Evolutionary conservation across 2,888 invertebrate genomes (phyloP), one percentile per base, ranked within the genome.

Genomic region (Lepidocyrtinus sp.): DNA sequence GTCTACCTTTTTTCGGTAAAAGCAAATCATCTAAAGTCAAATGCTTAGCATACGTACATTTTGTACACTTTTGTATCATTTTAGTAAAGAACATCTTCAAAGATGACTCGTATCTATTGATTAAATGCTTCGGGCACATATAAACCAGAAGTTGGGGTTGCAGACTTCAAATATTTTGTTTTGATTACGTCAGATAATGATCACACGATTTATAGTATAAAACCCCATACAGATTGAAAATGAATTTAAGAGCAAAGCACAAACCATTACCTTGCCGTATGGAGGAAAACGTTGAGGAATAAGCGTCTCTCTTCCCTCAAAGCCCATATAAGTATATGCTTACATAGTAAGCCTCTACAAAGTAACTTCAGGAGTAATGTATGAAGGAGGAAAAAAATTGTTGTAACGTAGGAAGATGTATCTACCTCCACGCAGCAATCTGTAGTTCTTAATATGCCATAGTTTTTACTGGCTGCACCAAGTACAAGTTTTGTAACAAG

Each of bases 201-300:
- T 76, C 81, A 72, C 36, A 74, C 67, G 45, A 74, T 67, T 67
- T 36, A 45, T 67, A 15, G 67, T 67, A 45, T 26, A 74, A 76
- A 81, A 72, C n/a, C n/a, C n/a, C n/a, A n/a, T n/a, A n/a, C 12
- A 36, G 5, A 36, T 36, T 36, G 12, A 5, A 36, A 36, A 36
- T 36, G 36, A 36, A 36, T 36, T 36, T 36, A 5, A 36, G 36
- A 81, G 63, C 75, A 76, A 72, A 81, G 72, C 81, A 73, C 24
- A 72, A 75, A 81, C 81, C 81, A 71, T 81, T 81, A 81, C 81
- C 81, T 81, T 76, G 72, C 75, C 62, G 72, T 68, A 75, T 68
- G 69, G 69, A 46, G 59, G 55, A 79, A 71, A 62, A 62, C 27
- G 71, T 71, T 73, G 27, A 67, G 36, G 26, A 36, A 36, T 36